Base-by-base conservation (phyloP, 2,797 vertebrate genomes). In the Artibeus jamaicensis region DNA sequence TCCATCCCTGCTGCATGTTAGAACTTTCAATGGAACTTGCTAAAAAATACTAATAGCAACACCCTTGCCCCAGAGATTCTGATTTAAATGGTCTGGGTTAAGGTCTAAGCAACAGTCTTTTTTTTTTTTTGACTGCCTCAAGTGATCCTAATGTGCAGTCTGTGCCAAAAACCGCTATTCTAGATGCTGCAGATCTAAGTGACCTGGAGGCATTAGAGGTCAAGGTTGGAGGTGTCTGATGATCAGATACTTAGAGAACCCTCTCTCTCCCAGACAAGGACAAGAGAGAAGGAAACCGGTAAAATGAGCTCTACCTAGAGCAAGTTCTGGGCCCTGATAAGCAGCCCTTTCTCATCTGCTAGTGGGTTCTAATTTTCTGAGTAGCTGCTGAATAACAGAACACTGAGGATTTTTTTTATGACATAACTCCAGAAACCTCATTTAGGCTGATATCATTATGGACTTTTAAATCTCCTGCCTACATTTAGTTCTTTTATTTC, bases 401-500 rank as follows among this genome's bases (percentile, higher is more conserved):
- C 26, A 22, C 82, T 95, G 74, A 34, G 74, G 83, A 39, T 44
- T n/a, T n/a, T n/a, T 76, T 78, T 95, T 87, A 86, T 81, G 94
- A 50, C 83, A 32, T 93, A 96, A 93, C 93, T 96, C 68, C 89
- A 93, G 94, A 96, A 96, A 34, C 83, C 85, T 96, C 97, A 92
- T 97, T 97, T 96, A 96, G 95, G 77, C 86, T 82, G 94, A 86
- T 96, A 95, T 90, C 89, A 96, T 98, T 97, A 96, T 92, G 86
- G 91, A 96, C 95, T 96, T 94, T 96, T 90, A 96, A 97, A 97
- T 97, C 94, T 96, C 91, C 89, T 97, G 97, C 91, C 77, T 96
- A 65, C 84, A 94, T 97, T 97, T 96, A 93, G 92, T 95, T 93
- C 86, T 62, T 95, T 96, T 95, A 96, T 97, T 97, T 97, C 93